Evolutionary conservation across 1,140 invertebrate genomes (phyloP), one percentile per base, ranked within the genome.

Genomic region (Drosophila kurseongensis): DNA sequence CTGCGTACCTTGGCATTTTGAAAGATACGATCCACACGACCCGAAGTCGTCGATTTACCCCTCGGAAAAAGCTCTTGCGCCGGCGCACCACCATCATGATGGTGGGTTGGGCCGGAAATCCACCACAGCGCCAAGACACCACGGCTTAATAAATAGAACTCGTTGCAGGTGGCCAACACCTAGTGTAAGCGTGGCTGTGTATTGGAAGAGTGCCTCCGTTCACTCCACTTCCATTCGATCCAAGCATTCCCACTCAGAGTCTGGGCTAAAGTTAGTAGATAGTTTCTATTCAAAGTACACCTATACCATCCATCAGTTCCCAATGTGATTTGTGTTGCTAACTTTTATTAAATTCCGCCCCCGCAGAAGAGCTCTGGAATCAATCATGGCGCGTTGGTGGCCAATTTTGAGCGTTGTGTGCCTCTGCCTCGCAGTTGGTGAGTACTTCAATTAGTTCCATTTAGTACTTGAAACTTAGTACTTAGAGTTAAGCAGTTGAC

Each of bases 61-160:
- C 84, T 35, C 54, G 36, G 29, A 0, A 32, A 88, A 88, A 89
- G 84, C 84, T 88, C 45, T 55, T 27, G 71, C 78, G 76, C 61
- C 57, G 63, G 80, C 80, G 85, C 80, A 42, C 51, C 59, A 57
- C 41, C 42, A 58, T 73, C 23, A 23, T 23, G 23, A 23, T 32
- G 69, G 65, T 62, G 67, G 67, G 16, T 52, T 42, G 16, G 8
- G 8, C 14, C 4, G 38, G 29, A 61, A 78, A 75, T 32, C 58
- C 85, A 89, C 84, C 84, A 80, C 84, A 50, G 52, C 66, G 69
- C 42, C 81, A 75, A 75, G 71, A 66, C 77, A 89, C 84, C 84
- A 60, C 75, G 77, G 90, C 91, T 92, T 92, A 84, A 92, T 92
- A 92, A 92, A 92, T 92, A 92, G 91, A 91, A 92, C 91, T 86